Evolutionary conservation across 1,140 invertebrate genomes (phyloP).

Genomic region (Bombus affinis): DNA sequence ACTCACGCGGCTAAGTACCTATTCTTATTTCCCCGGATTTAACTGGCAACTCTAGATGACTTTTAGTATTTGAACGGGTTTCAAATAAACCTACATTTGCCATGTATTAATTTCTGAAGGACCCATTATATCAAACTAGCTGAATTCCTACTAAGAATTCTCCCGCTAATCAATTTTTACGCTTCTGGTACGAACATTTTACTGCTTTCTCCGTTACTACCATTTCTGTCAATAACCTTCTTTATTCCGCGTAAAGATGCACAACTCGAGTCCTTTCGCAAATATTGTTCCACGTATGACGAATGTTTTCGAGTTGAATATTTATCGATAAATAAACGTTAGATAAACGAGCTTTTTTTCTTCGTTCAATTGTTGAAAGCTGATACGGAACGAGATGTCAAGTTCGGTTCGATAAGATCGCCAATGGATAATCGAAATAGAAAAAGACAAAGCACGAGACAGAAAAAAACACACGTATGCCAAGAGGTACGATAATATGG

Average conservation of each 20-base stretch:
- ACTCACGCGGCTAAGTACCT: background rate
- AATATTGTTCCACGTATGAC: background rate
- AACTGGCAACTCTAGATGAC: background rate
- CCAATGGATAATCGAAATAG: background rate
- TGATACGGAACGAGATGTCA: too few species aligned
- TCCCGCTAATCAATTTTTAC: too few species aligned
- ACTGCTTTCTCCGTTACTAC: background rate
- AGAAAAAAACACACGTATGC: background rate
- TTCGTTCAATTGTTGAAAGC: background rate
- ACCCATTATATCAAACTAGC: background rate
- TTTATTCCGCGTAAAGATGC: too few species aligned
- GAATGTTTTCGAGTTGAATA: background rate
- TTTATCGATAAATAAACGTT: background rate
- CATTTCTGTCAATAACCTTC: too few species aligned
- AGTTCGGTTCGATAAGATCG: background rate
- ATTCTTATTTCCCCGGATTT: background rate
- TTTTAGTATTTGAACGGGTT: background rate
- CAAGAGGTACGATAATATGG: too few species aligned
- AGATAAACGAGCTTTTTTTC: background rate
- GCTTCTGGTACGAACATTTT: too few species aligned
- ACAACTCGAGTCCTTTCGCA: background rate
- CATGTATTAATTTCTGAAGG: background rate
- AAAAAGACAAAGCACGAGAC: background rate
- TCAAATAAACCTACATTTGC: background rate
- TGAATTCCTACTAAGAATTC: too few species aligned